phyloP scores from a whole-genome alignment of 2,113 vertebrate genomes.

The Pantherophis guttatus region DNA sequence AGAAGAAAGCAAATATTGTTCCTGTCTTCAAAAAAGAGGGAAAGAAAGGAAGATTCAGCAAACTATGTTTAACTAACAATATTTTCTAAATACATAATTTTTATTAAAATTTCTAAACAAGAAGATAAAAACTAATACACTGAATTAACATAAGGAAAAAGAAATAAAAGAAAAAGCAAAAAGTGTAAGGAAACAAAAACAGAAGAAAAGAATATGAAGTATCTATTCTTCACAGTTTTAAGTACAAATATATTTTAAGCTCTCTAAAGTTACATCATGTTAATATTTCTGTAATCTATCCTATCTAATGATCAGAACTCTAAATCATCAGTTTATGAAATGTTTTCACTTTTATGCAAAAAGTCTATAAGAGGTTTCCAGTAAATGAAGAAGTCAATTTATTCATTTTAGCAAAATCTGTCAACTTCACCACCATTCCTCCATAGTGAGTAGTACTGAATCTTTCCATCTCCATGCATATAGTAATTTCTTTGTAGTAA shows the following conservation, averaged over 20 bases:
- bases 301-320: background rate
- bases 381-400: background rate
- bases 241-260: background rate
- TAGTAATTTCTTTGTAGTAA: background rate
- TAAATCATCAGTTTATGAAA: background rate
- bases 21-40: background rate
- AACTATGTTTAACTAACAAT: background rate
- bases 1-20: background rate
- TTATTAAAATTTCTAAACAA: background rate
- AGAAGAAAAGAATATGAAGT: background rate
- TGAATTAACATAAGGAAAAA: no score
- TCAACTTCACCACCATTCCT: background rate
- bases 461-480: background rate
- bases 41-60: background rate
- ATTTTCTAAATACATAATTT: background rate
- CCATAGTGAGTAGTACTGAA: background rate
- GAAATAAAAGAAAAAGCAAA: background rate
- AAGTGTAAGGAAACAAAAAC: background rate
- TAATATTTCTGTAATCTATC: background rate
- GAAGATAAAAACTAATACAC: background rate
- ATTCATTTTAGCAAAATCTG: background rate
- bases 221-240: background rate
- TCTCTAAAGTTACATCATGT: background rate
- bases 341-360: background rate
- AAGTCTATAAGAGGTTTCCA: background rate